Percentiles rank a stretch among this genome's conserved stretches.
Conservation (phyloP, 1,140 invertebrate species). For the Antheraea pernyi region DNA sequence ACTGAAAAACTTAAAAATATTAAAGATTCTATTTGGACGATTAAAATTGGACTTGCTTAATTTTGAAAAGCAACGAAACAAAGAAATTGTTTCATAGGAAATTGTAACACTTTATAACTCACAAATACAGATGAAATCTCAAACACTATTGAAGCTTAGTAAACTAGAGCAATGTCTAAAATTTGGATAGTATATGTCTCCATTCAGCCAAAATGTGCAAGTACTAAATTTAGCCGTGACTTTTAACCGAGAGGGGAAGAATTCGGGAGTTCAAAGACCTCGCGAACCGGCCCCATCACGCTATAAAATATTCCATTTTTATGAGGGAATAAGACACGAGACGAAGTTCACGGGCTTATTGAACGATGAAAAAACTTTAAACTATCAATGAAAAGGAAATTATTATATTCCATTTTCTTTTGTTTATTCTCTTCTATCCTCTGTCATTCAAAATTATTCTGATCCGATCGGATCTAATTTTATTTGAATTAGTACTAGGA, state of each 20-base stretch:
- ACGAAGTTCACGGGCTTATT: slow-evolving; percentile 42
- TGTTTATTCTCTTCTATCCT: too few relatives aligned
- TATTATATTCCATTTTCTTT: neutral
- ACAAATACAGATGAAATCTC: neutral
- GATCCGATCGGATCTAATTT: too few relatives aligned
- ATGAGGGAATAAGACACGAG: slow-evolving; percentile 28
- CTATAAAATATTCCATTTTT: slow-evolving; percentile 40
- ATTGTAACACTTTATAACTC: too few relatives aligned
- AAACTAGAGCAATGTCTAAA: neutral
- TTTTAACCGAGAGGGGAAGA: slow-evolving; percentile 56
- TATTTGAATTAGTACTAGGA: too few relatives aligned
- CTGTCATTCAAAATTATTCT: too few relatives aligned
- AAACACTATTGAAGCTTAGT: too few relatives aligned
- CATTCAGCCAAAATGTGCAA: slow-evolving; percentile 41
- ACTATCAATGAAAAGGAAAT: neutral
- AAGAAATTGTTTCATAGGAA: too few relatives aligned
- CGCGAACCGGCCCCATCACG: slow-evolving; percentile 50
- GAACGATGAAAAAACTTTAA: neutral
- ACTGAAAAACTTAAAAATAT: too few relatives aligned
- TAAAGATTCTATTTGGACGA: too few relatives aligned
- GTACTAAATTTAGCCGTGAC: slow-evolving; percentile 62
- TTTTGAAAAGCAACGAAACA: too few relatives aligned
- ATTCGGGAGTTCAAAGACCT: slow-evolving; percentile 71
- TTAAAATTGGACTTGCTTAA: too few relatives aligned
- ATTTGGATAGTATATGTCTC: slow-evolving; percentile 5